These are phyloP conservation scores for Phrynocephalus vlangalii DNA, from an alignment of 2,797 vertebrate species.

Conservation along the genomic window DNA sequence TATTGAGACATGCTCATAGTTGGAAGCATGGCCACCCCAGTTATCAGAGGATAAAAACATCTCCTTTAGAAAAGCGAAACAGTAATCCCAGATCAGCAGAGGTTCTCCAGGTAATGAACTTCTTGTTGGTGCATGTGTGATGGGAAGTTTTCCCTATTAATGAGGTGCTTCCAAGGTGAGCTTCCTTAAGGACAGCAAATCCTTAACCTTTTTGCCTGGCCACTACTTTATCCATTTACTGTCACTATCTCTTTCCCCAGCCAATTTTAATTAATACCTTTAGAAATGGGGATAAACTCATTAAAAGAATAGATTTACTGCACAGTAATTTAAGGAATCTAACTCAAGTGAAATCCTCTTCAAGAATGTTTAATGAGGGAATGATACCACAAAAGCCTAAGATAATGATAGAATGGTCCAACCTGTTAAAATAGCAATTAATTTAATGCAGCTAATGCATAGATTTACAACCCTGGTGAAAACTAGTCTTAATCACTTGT, in stretches of 20 bases:
- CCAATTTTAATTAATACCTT: conserved; percentile 76
- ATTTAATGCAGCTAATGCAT: conserved; percentile 67
- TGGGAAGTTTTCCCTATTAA: conserved; percentile 70
- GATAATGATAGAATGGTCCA: conserved; percentile 68
- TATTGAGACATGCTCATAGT: conserved; percentile 40
- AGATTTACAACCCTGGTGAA: conserved; percentile 64
- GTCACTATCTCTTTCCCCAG: conserved; percentile 61
- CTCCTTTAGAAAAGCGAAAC: conserved; percentile 51
- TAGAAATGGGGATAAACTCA: conserved; percentile 74
- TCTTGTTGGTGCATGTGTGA: conserved; percentile 63
- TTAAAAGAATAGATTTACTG: conserved; percentile 76
- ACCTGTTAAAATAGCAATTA: conserved; percentile 66
- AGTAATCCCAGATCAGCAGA: conserved; percentile 61
- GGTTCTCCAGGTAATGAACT: conserved; percentile 71
- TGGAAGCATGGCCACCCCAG: conserved; percentile 24
- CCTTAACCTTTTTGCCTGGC: conserved; percentile 75
- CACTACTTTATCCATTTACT: conserved; percentile 70
- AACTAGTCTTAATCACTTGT: conserved; percentile 57
- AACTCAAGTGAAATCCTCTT: conserved; percentile 75
- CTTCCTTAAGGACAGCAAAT: conserved; percentile 70
- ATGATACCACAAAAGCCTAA: conserved; percentile 63
- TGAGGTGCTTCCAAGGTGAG: conserved; percentile 65
- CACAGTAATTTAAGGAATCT: conserved; percentile 72
- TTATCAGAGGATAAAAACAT: conserved; percentile 50
- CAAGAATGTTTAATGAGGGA: conserved; percentile 74